Percentiles rank a stretch among this genome's conserved stretches.
Evolutionary conservation across 2,113 vertebrate genomes (phyloP).

Genomic region (Cyanoderma ruficeps): DNA sequence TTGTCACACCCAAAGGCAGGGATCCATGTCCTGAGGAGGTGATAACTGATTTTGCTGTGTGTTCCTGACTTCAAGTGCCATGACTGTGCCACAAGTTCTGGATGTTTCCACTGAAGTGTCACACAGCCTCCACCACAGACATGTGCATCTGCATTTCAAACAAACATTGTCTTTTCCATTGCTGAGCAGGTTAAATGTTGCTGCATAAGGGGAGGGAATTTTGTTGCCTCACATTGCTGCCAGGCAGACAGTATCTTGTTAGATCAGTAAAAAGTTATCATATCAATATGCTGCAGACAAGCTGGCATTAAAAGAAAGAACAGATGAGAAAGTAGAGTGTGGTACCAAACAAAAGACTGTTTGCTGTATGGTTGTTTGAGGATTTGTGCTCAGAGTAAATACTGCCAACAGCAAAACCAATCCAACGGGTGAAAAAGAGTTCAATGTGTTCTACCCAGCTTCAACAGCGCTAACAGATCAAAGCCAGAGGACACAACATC

Average conservation of each 20-base stretch:
- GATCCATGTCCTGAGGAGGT: not conserved
- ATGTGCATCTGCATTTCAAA: not conserved
- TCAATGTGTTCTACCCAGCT: not conserved
- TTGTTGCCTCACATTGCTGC: not conserved
- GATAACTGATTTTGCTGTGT: not conserved
- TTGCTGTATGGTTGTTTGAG: not conserved
- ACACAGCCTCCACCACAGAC: fast-evolving
- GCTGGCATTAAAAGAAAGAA: not conserved
- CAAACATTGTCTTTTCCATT: not conserved
- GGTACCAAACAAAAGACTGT: not conserved
- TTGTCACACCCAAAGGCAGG: not conserved
- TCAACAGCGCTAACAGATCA: not conserved
- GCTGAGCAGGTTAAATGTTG: not conserved
- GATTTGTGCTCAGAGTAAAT: not conserved
- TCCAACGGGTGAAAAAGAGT: not conserved
- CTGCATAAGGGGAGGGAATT: not conserved
- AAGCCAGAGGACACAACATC: not conserved
- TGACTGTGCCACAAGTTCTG: not conserved
- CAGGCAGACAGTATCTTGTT: not conserved
- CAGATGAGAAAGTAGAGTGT: not conserved
- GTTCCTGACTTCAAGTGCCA: not conserved
- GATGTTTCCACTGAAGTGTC: not conserved
- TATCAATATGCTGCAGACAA: not conserved
- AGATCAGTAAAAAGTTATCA: not conserved
- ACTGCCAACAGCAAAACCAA: slow-evolving; percentile 16